These are phyloP conservation scores for Notarius lentiginosus DNA, from an alignment of 2,113 vertebrate genomes.

Conservation along the genomic window DNA sequence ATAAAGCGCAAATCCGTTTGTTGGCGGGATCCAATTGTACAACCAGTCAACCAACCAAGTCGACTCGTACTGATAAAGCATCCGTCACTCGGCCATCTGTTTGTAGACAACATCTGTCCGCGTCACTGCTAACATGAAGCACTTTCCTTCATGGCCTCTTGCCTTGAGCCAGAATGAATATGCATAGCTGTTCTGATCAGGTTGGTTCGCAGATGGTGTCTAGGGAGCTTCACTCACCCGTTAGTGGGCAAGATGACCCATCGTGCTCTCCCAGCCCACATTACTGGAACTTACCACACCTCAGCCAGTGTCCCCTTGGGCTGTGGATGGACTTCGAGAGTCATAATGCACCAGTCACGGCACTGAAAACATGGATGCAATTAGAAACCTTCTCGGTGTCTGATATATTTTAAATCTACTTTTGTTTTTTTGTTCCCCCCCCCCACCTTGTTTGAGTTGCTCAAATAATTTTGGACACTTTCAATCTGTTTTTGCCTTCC, in stretches of 20 bases:
- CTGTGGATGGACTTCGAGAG: not conserved
- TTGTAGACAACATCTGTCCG: slow-evolving; percentile 24
- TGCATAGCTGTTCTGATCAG: slow-evolving; percentile 24
- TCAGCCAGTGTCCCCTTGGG: not conserved
- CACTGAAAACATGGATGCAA: slow-evolving; percentile 12
- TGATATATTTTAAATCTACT: not conserved
- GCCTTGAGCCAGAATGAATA: slow-evolving; percentile 39
- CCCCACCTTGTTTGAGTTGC: too few species aligned
- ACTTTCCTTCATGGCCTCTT: slow-evolving; percentile 10
- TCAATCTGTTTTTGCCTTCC: not conserved
- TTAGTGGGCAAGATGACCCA: slow-evolving; percentile 33
- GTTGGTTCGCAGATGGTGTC: slow-evolving; percentile 31
- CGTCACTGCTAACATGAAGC: slow-evolving; percentile 13
- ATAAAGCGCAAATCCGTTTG: slow-evolving; percentile 25
- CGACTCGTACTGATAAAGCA: not conserved
- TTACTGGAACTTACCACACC: slow-evolving; percentile 27
- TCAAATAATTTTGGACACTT: not conserved
- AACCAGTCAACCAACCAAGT: slow-evolving; percentile 18
- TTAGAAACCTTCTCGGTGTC: not conserved
- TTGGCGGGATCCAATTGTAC: not conserved
- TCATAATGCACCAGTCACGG: not conserved
- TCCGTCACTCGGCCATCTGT: slow-evolving; percentile 29
- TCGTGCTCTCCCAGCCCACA: not conserved
- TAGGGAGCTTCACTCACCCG: slow-evolving; percentile 33
- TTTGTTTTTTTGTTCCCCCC: too few species aligned